These are phyloP conservation scores for Austrolebias charrua DNA, from an alignment of 2,797 vertebrate species.

Conservation along the genomic window DNA sequence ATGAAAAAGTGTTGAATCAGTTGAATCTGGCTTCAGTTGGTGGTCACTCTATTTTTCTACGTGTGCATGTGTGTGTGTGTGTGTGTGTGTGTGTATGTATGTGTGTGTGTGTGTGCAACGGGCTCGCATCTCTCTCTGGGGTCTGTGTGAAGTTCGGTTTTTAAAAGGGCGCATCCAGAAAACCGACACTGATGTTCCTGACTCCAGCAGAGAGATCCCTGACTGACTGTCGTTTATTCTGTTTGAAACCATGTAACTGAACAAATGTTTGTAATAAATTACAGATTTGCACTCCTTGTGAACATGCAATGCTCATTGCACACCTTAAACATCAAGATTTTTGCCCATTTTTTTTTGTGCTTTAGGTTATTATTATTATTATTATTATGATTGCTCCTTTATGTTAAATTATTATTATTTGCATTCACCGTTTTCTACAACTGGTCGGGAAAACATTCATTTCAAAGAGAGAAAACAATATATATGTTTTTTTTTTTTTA, in stretches of 20 bases:
- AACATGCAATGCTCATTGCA: constrained; percentile 19
- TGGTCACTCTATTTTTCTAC: constrained; percentile 76
- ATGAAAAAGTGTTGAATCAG: constrained; percentile 57
- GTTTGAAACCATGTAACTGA: constrained; percentile 67
- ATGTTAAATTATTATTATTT: background rate
- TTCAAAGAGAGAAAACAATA: no score
- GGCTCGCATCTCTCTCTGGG: constrained; percentile 79
- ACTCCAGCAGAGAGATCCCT: constrained; percentile 66
- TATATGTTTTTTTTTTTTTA: no score
- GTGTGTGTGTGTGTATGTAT: no score
- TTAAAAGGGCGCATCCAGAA: constrained; percentile 93
- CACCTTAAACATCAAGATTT: background rate
- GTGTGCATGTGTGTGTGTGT: no score
- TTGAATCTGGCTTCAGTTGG: constrained; percentile 52
- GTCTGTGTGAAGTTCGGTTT: constrained; percentile 96
- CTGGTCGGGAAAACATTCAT: background rate
- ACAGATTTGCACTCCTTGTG: constrained; percentile 47
- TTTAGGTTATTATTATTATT: no score
- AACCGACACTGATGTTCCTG: constrained; percentile 90
- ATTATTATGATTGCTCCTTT: no score
- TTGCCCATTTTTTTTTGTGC: background rate
- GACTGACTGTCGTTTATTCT: constrained; percentile 47
- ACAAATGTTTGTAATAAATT: constrained; percentile 79
- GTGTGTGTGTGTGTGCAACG: constrained; percentile 26
- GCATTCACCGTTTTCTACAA: background rate